Conservation (phyloP, 2,888 invertebrate genomes). For the Zaprionus lineosus region DNA sequence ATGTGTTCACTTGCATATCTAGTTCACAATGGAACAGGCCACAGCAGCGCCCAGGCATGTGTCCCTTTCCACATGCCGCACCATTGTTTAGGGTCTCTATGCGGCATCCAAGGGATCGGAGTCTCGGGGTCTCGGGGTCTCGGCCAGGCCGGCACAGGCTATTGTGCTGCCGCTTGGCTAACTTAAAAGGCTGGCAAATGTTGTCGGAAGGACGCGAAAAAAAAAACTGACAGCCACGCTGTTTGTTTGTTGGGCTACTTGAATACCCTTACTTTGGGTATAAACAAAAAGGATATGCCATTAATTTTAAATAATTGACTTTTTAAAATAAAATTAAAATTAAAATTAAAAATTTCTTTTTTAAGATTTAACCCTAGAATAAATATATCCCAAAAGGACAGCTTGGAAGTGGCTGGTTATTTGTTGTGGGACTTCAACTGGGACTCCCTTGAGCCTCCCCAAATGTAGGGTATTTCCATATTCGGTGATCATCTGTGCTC, state of each 20-base stretch:
- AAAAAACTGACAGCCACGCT: conserved; percentile 19
- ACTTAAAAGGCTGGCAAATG: conserved; percentile 37
- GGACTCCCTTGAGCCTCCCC: no score
- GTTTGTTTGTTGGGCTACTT: background rate
- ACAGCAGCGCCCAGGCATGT: conserved; percentile 42
- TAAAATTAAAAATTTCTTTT: no score
- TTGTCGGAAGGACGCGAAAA: conserved; percentile 35
- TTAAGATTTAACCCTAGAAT: no score
- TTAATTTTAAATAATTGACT: no score
- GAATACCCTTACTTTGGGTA: conserved; percentile 14
- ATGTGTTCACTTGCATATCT: conserved; percentile 46
- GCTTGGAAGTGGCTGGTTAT: no score
- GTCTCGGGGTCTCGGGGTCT: background rate
- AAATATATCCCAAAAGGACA: no score
- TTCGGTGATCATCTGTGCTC: no score
- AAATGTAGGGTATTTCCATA: no score
- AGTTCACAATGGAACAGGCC: conserved; percentile 57
- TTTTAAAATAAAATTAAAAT: no score
- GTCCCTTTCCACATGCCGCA: conserved; percentile 60
- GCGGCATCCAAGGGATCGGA: conserved; percentile 17
- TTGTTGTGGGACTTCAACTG: no score
- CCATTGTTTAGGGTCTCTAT: conserved; percentile 53
- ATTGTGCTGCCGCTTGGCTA: conserved; percentile 48
- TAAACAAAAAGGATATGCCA: background rate
- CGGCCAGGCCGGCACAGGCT: conserved; percentile 10